Base-by-base conservation (phyloP, 2,113 vertebrate genomes). In the Poeciliopsis retropinna region DNA sequence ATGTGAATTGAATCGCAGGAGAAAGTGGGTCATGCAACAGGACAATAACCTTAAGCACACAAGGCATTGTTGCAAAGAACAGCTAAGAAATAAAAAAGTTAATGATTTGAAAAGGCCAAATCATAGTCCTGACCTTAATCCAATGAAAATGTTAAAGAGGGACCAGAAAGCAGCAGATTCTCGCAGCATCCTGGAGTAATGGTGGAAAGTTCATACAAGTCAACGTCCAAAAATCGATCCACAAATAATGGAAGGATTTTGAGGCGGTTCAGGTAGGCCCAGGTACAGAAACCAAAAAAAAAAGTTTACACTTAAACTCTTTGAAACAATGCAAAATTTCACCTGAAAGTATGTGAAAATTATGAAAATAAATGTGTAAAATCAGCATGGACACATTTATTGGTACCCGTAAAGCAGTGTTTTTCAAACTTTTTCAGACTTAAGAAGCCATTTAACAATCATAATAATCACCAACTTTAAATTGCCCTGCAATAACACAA, bases 1-100 rank as follows among this genome's bases (percentile, higher is more conserved):
- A 29, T 70, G 69, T 39, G 57, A 71, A 39, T 15, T 29, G 8
- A 61, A 61, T 71, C 54, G 61, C 54, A 61, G 22, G 12, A 61
- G 69, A 61, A 71, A 39, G 25, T 71, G n/a, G 57, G 69, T 61
- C 69, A 61, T 39, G 54, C n/a, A 41, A 57, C n/a, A 27, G 39
- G 57, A 71, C 32, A 71, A 28, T n/a, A 17, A 57, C 69, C 57
- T 27, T 34, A 47, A 70, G 67, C 47, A 70, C 12, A 57, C 25
- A 60, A 57, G 67, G 54, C n/a, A 3, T 60, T n/a, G 5, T 29
- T 19, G 14, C 27, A 71, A 8, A 71, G 57, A 27, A 71, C n/a
- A 28, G 37, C 9, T 39, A 17, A 67, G 39, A 27, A 8, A 67
- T 9, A 34, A 37, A 37, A 12, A 71, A 61, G 31, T 70, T 37